phyloP scores from a whole-genome alignment of 2,113 vertebrate species.

The Oryzias javanicus region DNA sequence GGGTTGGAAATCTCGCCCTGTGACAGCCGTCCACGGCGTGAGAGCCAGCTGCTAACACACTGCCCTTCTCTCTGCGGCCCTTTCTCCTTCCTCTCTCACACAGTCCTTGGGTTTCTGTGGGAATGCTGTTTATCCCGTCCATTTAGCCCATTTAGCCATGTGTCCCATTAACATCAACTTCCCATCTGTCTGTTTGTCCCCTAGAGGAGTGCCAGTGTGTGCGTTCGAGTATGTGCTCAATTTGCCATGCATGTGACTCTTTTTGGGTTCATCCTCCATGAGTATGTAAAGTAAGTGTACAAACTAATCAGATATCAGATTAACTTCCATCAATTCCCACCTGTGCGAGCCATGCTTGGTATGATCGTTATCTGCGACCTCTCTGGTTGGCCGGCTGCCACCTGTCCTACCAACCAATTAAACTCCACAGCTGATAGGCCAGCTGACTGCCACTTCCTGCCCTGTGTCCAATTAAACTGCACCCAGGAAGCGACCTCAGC shows the following conservation, averaged over 20 bases:
- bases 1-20: slow-evolving; percentile 2
- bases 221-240: not conserved
- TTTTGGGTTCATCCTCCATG: not conserved
- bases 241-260: not conserved
- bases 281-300: not conserved
- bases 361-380: slow-evolving; percentile 47
- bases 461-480: slow-evolving; percentile 42
- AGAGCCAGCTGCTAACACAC: slow-evolving; percentile 16
- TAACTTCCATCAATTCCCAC: slow-evolving; percentile 55
- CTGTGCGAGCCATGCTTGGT: slow-evolving; percentile 24
- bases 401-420: slow-evolving; percentile 46
- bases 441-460: slow-evolving; percentile 53
- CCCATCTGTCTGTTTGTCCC: slow-evolving; percentile 63
- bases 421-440: slow-evolving; percentile 32
- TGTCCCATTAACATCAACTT: slow-evolving; percentile 62
- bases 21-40: not conserved
- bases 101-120: slow-evolving; percentile 50
- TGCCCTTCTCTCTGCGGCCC: not conserved
- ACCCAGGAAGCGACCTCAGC: slow-evolving; percentile 9
- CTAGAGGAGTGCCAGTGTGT: slow-evolving; percentile 31
- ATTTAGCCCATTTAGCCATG: slow-evolving; percentile 63
- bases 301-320: slow-evolving; percentile 62
- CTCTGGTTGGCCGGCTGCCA: slow-evolving; percentile 47
- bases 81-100: slow-evolving; percentile 6
- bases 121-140: slow-evolving; percentile 57